Conservation (phyloP, 1,140 invertebrate species). For the Fopius arisanus region DNA sequence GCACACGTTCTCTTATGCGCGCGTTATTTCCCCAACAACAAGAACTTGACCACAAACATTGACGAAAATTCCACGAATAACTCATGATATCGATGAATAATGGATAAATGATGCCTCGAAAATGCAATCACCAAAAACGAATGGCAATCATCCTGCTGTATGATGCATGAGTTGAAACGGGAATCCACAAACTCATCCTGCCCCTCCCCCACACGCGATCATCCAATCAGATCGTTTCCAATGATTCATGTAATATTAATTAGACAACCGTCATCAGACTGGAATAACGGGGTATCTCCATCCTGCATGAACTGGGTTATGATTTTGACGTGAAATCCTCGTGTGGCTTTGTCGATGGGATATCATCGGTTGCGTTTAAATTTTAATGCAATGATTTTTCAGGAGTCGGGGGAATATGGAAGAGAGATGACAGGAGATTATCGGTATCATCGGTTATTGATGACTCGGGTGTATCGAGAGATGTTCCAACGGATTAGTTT, state of each 20-base stretch:
- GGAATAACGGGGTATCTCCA: background rate
- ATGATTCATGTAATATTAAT: conserved; percentile 13
- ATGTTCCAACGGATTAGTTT: too few species aligned
- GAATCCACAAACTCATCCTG: background rate
- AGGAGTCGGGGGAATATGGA: too few species aligned
- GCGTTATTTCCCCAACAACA: background rate
- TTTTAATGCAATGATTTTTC: too few species aligned
- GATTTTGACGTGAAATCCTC: background rate
- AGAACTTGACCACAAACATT: background rate
- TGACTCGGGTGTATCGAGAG: too few species aligned
- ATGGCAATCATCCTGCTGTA: background rate
- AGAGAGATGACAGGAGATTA: too few species aligned
- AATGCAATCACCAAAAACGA: background rate
- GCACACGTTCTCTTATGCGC: too few species aligned
- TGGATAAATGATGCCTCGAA: background rate
- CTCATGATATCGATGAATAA: background rate
- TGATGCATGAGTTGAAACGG: background rate
- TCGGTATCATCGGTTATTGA: too few species aligned
- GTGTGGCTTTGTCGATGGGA: background rate
- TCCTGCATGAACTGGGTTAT: background rate
- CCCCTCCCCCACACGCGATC: background rate
- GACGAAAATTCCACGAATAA: background rate
- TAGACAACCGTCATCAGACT: conserved; percentile 7
- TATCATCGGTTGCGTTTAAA: too few species aligned
- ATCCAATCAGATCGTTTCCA: background rate